Base-by-base conservation (phyloP, 1,140 invertebrate genomes). In the Polypedilum vanderplanki region DNA sequence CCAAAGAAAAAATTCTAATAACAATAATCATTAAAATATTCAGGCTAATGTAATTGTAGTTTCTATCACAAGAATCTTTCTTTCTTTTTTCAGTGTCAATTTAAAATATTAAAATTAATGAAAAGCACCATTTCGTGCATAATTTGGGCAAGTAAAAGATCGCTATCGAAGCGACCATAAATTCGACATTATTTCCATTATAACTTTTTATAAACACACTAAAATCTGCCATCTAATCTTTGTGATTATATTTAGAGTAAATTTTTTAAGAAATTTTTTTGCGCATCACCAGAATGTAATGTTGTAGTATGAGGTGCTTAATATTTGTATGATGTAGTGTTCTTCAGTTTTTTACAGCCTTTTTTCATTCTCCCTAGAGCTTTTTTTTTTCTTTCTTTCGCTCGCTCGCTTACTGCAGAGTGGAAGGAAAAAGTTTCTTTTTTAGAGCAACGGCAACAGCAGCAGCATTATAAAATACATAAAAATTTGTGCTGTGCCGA, bases 311-410 rank as follows among this genome's bases (percentile, higher is more conserved):
- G 20, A 22, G 65, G 65, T 70, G 65, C 65, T 70, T 70, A 70
- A 70, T 70, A 70, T 70, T 70, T 70, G 65, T 70, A 70, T 22
- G 65, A 70, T 70, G 65, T 70, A 70, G 65, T 20, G 65, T 70
- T 70, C 17, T 70, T 70, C 65, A 70, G 65, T 70, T 70, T 70
- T 57, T 18, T 18, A 57, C 46, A n/a, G 46, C 46, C 46, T 33
- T 33, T 33, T 33, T 33, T 33, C 24, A 33, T 33, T 33, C 24
- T 33, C 24, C 24, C 24, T 33, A 33, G 24, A 33, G 24, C 24
- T 33, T 33, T 33, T 33, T 33, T 33, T 33, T 33, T 33, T 33
- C n/a, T n/a, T n/a, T n/a, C n/a, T n/a, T n/a, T n/a, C n/a, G n/a
- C n/a, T n/a, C 24, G 24, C 5, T 33, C 15, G 12, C 46, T 57